Evolutionary conservation across 1,140 invertebrate species (phyloP), one percentile per base, ranked within the genome.

Genomic region (Drosophila pachea): DNA sequence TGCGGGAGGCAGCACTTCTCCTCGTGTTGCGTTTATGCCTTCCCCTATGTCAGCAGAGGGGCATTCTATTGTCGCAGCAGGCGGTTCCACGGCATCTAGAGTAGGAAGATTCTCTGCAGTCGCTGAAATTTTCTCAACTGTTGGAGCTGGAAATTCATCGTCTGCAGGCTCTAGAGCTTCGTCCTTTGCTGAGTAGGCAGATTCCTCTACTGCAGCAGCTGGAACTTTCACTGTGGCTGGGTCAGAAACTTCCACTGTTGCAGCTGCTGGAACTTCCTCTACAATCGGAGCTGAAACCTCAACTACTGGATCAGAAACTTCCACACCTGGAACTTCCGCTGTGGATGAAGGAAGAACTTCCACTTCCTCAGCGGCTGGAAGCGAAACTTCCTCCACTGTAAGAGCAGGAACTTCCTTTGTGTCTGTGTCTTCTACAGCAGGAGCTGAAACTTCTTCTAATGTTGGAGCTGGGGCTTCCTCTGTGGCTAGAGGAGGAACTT

Each of bases 231-330:
- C 22, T 22, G 3, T 22, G 22, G 22, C 22, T 22, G 22, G 22
- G 3, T 22, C 22, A 22, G n/a, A 3, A 61, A 16, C 36, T 22
- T 63, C 32, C 1, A 31, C 42, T 43, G 22, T 14, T 14, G 14
- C 22, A 42, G 5, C 6, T 38, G 33, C 29, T 22, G 22, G 22
- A 61, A n/a, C 61, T 33, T 48, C 53, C 9, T 60, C 61, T 14
- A 42, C 38, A 33, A 32, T 8, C 66, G 35, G 32, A 12, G 12
- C 40, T 31, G 35, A 0, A 61, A n/a, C 61, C 38, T 60, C 61
- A 35, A 42, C 36, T 40, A 32, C 11, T 70, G 43, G 32, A 9
- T 9, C 40, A 16, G 35, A 0, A 22, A 3, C 7, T 29, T 66
- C 45, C n/a, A n/a, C n/a, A n/a, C n/a, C n/a, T n/a, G n/a, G n/a